Percentiles rank a stretch among this genome's conserved stretches.
phyloP scores from a whole-genome alignment of 2,797 vertebrate genomes.

The Betta splendens region DNA sequence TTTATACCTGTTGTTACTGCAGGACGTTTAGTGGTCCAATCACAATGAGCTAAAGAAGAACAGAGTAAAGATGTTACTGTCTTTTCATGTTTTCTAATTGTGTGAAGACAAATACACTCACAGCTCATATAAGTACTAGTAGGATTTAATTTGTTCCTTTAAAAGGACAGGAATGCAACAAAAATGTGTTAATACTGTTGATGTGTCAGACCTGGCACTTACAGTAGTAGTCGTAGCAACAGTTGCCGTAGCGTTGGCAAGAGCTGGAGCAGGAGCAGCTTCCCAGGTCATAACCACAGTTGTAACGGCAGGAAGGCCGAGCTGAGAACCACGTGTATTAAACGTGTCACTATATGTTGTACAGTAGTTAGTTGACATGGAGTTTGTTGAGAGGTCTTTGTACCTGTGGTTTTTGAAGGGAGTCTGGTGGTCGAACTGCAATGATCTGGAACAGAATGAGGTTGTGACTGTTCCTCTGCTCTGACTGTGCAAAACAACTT shows the following conservation, averaged over 20 bases:
- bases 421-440: no score
- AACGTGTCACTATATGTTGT: no score
- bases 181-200: slow-evolving; percentile 1
- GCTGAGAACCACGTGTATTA: no score
- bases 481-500: not conserved
- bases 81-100: not conserved
- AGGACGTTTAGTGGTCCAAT: fast-evolving
- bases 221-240: slow-evolving; percentile 60
- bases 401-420: no score
- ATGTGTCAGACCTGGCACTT: slow-evolving; percentile 28
- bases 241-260: slow-evolving; percentile 55
- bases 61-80: not conserved
- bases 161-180: not conserved
- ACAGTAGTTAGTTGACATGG: no score
- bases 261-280: slow-evolving; percentile 59
- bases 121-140: slow-evolving; percentile 2
- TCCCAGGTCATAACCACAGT: slow-evolving; percentile 31
- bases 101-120: not conserved
- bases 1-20: slow-evolving; percentile 1
- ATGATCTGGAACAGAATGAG: slow-evolving; percentile 1
- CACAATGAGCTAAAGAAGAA: slow-evolving; percentile 29
- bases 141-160: not conserved
- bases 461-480: not conserved
- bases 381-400: no score
- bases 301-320: slow-evolving; percentile 24